These are phyloP conservation scores for Sparidentex hasta DNA, from an alignment of 2,797 vertebrate species.

Conservation along the genomic window DNA sequence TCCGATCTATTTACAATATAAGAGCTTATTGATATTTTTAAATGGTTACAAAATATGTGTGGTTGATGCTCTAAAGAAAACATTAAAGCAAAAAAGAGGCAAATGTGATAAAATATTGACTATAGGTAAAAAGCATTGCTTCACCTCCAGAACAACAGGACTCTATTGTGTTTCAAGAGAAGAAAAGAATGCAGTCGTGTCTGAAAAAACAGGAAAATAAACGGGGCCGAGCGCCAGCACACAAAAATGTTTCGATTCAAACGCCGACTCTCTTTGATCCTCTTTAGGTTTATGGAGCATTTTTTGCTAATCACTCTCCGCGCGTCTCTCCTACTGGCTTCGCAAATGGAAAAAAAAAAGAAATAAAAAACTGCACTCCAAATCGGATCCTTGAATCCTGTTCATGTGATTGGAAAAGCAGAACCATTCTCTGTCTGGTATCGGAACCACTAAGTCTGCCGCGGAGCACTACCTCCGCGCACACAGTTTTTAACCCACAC, in stretches of 20 bases:
- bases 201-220: slow-evolving; percentile 45
- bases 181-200: slow-evolving; percentile 41
- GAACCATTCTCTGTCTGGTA: slow-evolving; percentile 58
- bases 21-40: slow-evolving; percentile 84
- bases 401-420: slow-evolving; percentile 72
- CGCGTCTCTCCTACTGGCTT: slow-evolving; percentile 57
- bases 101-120: slow-evolving; percentile 58
- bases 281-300: slow-evolving; percentile 31
- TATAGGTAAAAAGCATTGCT: slow-evolving; percentile 29
- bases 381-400: slow-evolving; percentile 52
- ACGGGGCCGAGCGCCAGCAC: slow-evolving; percentile 34
- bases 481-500: slow-evolving; percentile 48
- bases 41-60: slow-evolving; percentile 75
- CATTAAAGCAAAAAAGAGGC: slow-evolving; percentile 60
- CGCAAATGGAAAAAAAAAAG: slow-evolving; percentile 56
- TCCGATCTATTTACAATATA: slow-evolving; percentile 88
- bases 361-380: slow-evolving; percentile 39
- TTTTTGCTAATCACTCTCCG: slow-evolving; percentile 69
- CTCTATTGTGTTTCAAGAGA: slow-evolving; percentile 35
- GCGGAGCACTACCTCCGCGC: slow-evolving; percentile 56
- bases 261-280: slow-evolving; percentile 30
- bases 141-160: slow-evolving; percentile 35
- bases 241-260: slow-evolving; percentile 38
- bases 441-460: slow-evolving; percentile 55
- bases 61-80: slow-evolving; percentile 63